Evolutionary conservation across 2,113 vertebrate genomes (phyloP), one percentile per base, ranked within the genome.

Genomic region (Aegithalos caudatus): DNA sequence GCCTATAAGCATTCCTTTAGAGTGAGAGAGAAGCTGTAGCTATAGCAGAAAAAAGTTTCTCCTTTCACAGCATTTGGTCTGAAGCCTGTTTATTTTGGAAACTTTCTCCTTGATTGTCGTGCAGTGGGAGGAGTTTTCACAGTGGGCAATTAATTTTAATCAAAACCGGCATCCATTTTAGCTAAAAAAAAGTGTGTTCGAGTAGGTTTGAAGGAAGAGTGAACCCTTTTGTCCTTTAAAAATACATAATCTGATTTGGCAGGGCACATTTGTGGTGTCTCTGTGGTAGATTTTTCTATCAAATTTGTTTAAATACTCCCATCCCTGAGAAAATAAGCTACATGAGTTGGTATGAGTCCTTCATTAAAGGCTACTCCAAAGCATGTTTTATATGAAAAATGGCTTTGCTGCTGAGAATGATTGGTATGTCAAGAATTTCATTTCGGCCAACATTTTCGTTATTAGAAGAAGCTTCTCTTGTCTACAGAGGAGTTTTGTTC

Each of bases 401-500:
- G 93, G 88, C 79, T 97, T 96, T 93, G 81, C 92, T 94, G 71
- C 81, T 85, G 94, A 98, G 92, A 98, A 95, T 97, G 97, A 98
- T 97, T 97, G 95, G 97, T 96, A 97, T 97, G 98, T 98, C 98
- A 98, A 97, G 94, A 98, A 97, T 97, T 97, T 98, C 97, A 98
- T 98, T 98, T 97, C 95, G 95, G 96, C 90, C 94, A 97, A 94
- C 86, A 83, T 48, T 97, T 97, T 96, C 97, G 83, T 98, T 98
- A 98, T 98, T 98, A 98, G 96, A 96, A 96, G 76, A 94, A 97
- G 95, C 64, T 87, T 93, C 86, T 93, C 93, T 93, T 97, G 96
- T 97, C 96, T 94, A 90, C 96, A 96, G 74, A 48, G 84, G 88
- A 95, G 96, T 97, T 98, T 98, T 98, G 96, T 97, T 98, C 93